phyloP scores from a whole-genome alignment of 1,140 invertebrate genomes.

The Calosoma granatense region DNA sequence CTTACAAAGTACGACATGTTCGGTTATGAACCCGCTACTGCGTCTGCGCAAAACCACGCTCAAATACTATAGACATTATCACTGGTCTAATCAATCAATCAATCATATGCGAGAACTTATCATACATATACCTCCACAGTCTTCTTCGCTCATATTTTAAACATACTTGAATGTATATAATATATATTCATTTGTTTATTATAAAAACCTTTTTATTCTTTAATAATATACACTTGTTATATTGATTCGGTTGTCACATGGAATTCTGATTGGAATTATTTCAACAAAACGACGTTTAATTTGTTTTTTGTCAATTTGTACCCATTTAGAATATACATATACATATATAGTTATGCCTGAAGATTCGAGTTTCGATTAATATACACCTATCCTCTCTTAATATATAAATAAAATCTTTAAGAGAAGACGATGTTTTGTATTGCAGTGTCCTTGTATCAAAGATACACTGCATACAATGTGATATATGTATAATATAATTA shows the following conservation, averaged over 20 bases:
- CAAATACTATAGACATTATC: conserved; percentile 3
- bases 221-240: background rate
- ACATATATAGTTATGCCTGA: background rate
- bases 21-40: conserved; percentile 1
- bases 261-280: background rate
- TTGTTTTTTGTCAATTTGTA: background rate
- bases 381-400: too few species aligned
- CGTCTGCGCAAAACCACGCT: background rate
- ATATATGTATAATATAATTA: too few species aligned
- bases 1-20: too few species aligned
- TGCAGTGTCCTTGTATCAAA: too few species aligned
- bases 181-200: conserved; percentile 7
- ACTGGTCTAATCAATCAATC: conserved; percentile 1
- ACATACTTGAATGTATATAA: conserved; percentile 5
- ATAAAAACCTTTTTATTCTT: conserved; percentile 3
- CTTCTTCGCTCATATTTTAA: conserved; percentile 4
- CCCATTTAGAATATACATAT: background rate
- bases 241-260: background rate
- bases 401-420: too few species aligned
- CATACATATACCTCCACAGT: conserved; percentile 2
- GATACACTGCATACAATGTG: too few species aligned
- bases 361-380: too few species aligned
- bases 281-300: too few species aligned
- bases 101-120: background rate
- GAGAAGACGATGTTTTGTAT: too few species aligned